Base-by-base conservation (phyloP, 2,888 invertebrate genomes). In the Epsilonema sp. region DNA sequence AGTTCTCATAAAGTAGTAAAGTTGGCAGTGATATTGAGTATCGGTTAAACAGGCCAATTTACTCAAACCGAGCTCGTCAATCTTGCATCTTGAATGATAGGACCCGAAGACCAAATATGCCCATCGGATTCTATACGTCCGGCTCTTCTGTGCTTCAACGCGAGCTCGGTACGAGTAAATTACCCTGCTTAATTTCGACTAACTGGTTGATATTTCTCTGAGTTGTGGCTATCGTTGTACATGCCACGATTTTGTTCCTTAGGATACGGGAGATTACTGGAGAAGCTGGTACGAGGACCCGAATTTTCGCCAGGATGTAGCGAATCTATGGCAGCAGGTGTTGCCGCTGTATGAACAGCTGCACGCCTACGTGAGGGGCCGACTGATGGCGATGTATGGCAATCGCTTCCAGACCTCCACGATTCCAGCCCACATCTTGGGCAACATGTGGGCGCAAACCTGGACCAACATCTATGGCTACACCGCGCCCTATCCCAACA, bases 371-470 rank as follows among this genome's bases (percentile, higher is more conserved):
- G 61, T 65, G 2, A 46, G 63, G 31, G 50, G 55, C 31, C 39
- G n/a, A 11, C 39, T 39, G 39, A 39, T n/a, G 22, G 8, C 8
- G 58, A 58, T 23, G 54, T 66, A 1, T 55, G 57, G 3, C 5
- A 54, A 55, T 13, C 62, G 65, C 41, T 62, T 62, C 3, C 23
- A 47, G 1, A 55, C 56, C 24, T 66, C 66, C 5, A 63, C 64
- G 11, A 67, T 69, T 40, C 67, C 68, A 1, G 66, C 67, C 2
- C 67, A 68, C 54, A 46, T 68, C 2, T 48, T 67, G 13, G 67
- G 68, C 63, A 55, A 51, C 50, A 41, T 11, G 64, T 65, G 65
- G 63, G 64, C 59, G 3, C 65, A 64, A 46, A 51, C 56, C 23
- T 66, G 66, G 66, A 55, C 52, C 31, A 55, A 59, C 44, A 53